Evolutionary conservation across 1,140 invertebrate species (phyloP).

Genomic region (Drosophila athabasca): DNA sequence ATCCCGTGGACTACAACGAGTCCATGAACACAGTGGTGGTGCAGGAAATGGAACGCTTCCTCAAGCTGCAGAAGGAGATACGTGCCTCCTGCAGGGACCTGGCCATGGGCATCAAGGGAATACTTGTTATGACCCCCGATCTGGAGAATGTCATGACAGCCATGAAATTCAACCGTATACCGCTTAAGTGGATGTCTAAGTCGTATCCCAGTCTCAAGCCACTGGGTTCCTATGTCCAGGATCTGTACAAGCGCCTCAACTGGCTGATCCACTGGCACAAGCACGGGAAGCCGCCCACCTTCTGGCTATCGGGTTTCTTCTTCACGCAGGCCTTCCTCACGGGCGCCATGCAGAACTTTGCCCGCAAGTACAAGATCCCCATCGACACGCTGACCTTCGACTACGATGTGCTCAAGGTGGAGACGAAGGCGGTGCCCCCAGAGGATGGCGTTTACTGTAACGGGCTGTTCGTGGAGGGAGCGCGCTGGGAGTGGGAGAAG

Average conservation of each 20-base stretch:
- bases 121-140: slow-evolving; percentile 93
- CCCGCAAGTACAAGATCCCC: slow-evolving; percentile 93
- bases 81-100: slow-evolving; percentile 88
- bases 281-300: slow-evolving; percentile 89
- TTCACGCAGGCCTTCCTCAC: slow-evolving; percentile 97
- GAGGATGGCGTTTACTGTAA: slow-evolving; percentile 92
- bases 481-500: slow-evolving; percentile 89
- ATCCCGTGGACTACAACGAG: slow-evolving; percentile 92
- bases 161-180: slow-evolving; percentile 90
- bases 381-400: slow-evolving; percentile 94
- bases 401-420: slow-evolving; percentile 87
- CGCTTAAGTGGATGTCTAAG: slow-evolving; percentile 90
- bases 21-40: slow-evolving; percentile 97
- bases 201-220: slow-evolving; percentile 97
- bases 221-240: slow-evolving; percentile 92
- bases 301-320: slow-evolving; percentile 97
- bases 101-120: slow-evolving; percentile 93
- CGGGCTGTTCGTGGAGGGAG: slow-evolving; percentile 93
- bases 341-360: slow-evolving; percentile 95
- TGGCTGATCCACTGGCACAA: slow-evolving; percentile 90
- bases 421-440: slow-evolving; percentile 85
- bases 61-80: slow-evolving; percentile 89
- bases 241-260: slow-evolving; percentile 91
- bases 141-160: slow-evolving; percentile 89
- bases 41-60: slow-evolving; percentile 96